Evolutionary conservation across 2,888 invertebrate genomes (phyloP), one percentile per base, ranked within the genome.

Genomic region (Cabera pusaria): DNA sequence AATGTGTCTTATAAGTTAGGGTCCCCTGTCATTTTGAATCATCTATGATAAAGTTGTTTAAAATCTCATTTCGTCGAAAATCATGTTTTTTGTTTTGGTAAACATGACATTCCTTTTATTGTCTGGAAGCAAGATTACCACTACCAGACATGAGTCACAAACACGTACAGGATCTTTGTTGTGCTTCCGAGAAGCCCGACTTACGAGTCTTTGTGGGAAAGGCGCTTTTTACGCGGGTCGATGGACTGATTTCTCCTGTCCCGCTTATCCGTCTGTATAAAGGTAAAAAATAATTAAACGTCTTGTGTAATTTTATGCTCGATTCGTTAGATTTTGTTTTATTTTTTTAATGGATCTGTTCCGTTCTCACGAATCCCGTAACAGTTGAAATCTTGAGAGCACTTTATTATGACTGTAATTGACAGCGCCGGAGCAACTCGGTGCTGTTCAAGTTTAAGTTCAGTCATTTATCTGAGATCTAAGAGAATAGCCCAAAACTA

Each of bases 151-250:
- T 86, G 87, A 86, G 67, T 86, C 87, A 86, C 73, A 66, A 67
- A 72, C 70, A 57, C 59, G 76, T 65, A 72, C 76, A 79, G 83
- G 84, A 88, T 84, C 88, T 87, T 88, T 87, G 87, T 88, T 85
- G 69, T 74, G 72, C 72, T 88, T 88, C 87, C 71, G 69, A 79
- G 87, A 88, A 88, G 67, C 73, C 65, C 72, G 63, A 61, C 72
- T 70, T 73, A 61, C 67, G 66, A 66, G 62, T 76, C 78, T 80
- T 81, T 82, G 84, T 85, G 83, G 78, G 76, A 81, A 86, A 79
- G 76, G 73, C 68, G 72, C 69, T 77, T 78, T 76, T 65, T 78
- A 81, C 76, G 71, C 80, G 72, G 80, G 81, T 80, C 84, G 76
- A 69, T 64, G 80, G 73, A 71, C 82, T 66, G 78, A 78, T 80